phyloP scores from a whole-genome alignment of 2,888 invertebrate genomes.

The Drosophila suboccidentalis region DNA sequence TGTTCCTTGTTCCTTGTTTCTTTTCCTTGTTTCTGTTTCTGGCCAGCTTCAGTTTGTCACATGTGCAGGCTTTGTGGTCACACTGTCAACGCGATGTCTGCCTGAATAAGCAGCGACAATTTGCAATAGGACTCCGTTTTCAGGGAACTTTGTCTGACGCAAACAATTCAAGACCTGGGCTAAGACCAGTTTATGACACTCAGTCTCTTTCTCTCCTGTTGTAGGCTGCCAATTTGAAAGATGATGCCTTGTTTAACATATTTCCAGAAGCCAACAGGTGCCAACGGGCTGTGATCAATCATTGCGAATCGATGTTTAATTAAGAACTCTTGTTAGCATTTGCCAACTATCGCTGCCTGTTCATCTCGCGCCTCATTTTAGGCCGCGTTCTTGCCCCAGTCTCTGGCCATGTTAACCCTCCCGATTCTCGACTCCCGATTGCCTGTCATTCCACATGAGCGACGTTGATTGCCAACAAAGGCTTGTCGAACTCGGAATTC shows the following conservation, averaged over 20 bases:
- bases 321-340: constrained; percentile 85
- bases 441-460: constrained; percentile 47
- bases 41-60: constrained; percentile 42
- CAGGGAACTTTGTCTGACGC: constrained; percentile 65
- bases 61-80: constrained; percentile 52
- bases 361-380: constrained; percentile 58
- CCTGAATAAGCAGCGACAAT: constrained; percentile 68
- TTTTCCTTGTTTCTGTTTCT: not conserved
- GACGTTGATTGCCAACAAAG: constrained; percentile 72
- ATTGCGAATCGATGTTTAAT: constrained; percentile 85
- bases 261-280: constrained; percentile 86
- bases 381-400: constrained; percentile 18
- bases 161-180: constrained; percentile 44
- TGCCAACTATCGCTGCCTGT: constrained; percentile 72
- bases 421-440: constrained; percentile 1
- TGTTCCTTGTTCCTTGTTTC: constrained; percentile 2
- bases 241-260: constrained; percentile 83
- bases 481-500: constrained; percentile 67
- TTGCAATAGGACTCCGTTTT: constrained; percentile 69
- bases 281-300: constrained; percentile 85
- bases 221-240: constrained; percentile 64
- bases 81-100: constrained; percentile 77
- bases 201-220: constrained; percentile 18
- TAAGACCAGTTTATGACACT: constrained; percentile 74
- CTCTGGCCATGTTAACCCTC: constrained; percentile 4